phyloP scores from a whole-genome alignment of 2,888 invertebrate genomes.

The Gastracanthus pulcherrimus region DNA sequence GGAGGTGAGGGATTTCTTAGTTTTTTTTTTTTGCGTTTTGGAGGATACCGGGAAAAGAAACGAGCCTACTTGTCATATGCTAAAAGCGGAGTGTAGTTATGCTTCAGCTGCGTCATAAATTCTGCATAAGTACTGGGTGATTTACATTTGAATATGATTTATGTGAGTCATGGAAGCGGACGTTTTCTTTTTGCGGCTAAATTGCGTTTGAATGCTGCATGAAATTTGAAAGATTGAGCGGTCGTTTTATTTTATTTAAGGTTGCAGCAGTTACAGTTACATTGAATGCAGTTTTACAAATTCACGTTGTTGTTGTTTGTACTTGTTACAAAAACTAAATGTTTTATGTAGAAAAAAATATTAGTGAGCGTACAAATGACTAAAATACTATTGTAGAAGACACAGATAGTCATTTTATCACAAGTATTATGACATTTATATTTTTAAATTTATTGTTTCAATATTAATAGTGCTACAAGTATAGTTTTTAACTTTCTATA shows the following conservation, averaged over 20 bases:
- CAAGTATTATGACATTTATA: too few species aligned
- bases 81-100: slow-evolving; percentile 33
- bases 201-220: slow-evolving; percentile 4
- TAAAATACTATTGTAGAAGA: too few species aligned
- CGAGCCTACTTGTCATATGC: slow-evolving; percentile 17
- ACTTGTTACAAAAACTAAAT: too few species aligned
- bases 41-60: slow-evolving; percentile 5
- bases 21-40: neutral
- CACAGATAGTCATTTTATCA: too few species aligned
- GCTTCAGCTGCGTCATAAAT: slow-evolving; percentile 46
- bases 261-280: too few species aligned
- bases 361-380: too few species aligned
- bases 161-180: neutral
- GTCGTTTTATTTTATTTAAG: neutral
- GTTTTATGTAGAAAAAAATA: too few species aligned
- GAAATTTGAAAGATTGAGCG: neutral
- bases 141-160: slow-evolving; percentile 48
- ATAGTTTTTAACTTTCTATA: too few species aligned
- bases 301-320: too few species aligned
- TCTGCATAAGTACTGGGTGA: slow-evolving; percentile 38
- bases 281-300: too few species aligned
- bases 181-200: slow-evolving; percentile 13
- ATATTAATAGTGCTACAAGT: too few species aligned
- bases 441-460: too few species aligned
- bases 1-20: neutral